A percentile compares a stretch with the other conserved stretches of the same genome.
Conservation (phyloP, 2,888 invertebrate species). For the Trachelus stipa region DNA sequence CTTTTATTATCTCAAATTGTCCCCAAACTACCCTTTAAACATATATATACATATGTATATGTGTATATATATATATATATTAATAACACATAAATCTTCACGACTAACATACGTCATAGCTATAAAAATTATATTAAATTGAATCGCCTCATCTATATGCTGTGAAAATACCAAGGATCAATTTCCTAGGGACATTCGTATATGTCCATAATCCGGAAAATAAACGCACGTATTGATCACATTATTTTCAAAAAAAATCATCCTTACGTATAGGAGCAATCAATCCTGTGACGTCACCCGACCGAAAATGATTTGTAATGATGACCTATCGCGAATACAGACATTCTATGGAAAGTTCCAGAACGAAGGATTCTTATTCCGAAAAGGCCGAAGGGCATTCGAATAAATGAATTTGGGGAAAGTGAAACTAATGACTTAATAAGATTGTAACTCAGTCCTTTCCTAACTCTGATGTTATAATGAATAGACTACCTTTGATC, state of each 20-base stretch:
- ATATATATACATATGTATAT: neutral
- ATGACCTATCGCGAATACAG: neutral
- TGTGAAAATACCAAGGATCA: no score
- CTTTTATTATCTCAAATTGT: no score
- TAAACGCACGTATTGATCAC: neutral
- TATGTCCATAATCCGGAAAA: neutral
- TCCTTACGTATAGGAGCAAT: neutral
- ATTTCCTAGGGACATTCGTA: no score
- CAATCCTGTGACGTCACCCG: no score
- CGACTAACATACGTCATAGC: conserved; percentile 10
- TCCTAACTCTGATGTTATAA: neutral
- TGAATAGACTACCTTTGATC: neutral
- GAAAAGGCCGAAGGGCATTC: neutral
- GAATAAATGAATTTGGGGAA: neutral
- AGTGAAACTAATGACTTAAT: neutral
- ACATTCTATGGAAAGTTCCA: neutral
- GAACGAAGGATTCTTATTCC: neutral
- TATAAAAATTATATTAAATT: conserved; percentile 16
- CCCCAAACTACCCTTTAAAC: no score
- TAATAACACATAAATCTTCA: conserved; percentile 7
- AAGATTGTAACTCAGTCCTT: neutral
- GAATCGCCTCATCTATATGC: neutral
- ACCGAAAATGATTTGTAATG: neutral
- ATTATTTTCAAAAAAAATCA: neutral
- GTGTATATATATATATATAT: neutral